These are phyloP conservation scores for Bradypodion pumilum DNA, from an alignment of 2,797 vertebrate genomes.

Conservation along the genomic window DNA sequence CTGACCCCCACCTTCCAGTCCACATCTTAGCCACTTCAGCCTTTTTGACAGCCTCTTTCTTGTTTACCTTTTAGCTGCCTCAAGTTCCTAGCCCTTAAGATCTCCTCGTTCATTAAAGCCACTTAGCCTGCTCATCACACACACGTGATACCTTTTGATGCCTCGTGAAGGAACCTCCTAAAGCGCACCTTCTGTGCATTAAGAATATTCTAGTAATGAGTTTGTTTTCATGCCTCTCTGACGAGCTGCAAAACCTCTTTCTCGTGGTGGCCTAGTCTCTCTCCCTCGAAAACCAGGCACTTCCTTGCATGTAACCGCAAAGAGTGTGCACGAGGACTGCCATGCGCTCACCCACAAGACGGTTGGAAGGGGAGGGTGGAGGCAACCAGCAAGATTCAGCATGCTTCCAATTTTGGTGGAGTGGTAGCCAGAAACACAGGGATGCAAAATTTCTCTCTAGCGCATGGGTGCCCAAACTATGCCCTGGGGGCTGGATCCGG, in stretches of 20 bases:
- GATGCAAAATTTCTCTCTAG: not conserved
- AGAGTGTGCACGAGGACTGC: too few species aligned
- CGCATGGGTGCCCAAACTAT: too few species aligned
- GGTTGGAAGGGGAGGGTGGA: not conserved
- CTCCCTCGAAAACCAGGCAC: not conserved
- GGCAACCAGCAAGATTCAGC: not conserved
- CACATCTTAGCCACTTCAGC: too few species aligned
- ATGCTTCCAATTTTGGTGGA: not conserved
- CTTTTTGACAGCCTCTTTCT: not conserved
- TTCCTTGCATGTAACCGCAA: not conserved
- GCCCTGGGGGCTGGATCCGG: too few species aligned
- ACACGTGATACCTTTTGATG: fast-evolving
- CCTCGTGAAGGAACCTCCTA: not conserved
- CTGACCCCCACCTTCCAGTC: too few species aligned
- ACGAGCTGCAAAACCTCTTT: not conserved
- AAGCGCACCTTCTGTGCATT: not conserved
- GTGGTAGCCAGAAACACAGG: not conserved
- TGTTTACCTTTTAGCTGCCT: not conserved
- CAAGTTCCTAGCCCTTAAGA: not conserved
- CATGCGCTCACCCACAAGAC: not conserved
- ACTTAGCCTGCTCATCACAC: too few species aligned
- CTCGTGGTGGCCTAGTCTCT: not conserved
- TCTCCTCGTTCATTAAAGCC: not conserved
- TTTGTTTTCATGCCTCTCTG: not conserved
- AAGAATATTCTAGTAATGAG: not conserved